These are phyloP conservation scores for Bubo bubo DNA, from an alignment of 2,113 vertebrate genomes.

Conservation along the genomic window DNA sequence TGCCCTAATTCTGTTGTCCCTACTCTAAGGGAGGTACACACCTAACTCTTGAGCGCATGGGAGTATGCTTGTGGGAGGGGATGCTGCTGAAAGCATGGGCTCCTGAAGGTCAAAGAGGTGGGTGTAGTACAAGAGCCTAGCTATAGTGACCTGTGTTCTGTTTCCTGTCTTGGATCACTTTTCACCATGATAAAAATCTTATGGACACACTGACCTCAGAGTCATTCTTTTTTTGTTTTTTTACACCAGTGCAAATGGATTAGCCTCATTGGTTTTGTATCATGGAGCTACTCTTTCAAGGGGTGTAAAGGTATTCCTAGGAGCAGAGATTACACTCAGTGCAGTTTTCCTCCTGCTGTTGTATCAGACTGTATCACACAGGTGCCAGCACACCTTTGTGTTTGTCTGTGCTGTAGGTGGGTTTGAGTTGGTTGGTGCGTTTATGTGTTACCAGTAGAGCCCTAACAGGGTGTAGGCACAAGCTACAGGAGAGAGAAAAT, in stretches of 20 bases:
- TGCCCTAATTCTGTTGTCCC: background rate
- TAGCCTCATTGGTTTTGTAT: background rate
- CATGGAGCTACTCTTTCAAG: background rate
- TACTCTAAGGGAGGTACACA: background rate
- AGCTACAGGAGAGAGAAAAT: background rate
- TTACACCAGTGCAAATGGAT: background rate
- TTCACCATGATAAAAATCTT: background rate
- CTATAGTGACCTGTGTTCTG: background rate
- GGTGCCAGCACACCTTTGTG: background rate
- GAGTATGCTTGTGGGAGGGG: background rate
- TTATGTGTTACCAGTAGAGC: background rate
- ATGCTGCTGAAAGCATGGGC: background rate
- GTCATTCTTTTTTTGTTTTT: accelerated
- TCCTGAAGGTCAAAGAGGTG: background rate
- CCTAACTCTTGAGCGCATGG: accelerated
- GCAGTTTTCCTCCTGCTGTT: background rate
- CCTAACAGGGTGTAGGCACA: background rate
- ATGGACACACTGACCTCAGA: background rate
- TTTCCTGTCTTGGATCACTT: background rate
- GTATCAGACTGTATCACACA: background rate
- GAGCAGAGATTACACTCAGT: background rate
- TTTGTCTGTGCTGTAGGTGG: background rate
- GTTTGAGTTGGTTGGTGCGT: background rate
- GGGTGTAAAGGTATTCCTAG: background rate
- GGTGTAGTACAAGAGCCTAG: background rate